Evolutionary conservation across 2,797 vertebrate species (phyloP), one percentile per base, ranked within the genome.

Genomic region (Hippopotamyrus pictus): DNA sequence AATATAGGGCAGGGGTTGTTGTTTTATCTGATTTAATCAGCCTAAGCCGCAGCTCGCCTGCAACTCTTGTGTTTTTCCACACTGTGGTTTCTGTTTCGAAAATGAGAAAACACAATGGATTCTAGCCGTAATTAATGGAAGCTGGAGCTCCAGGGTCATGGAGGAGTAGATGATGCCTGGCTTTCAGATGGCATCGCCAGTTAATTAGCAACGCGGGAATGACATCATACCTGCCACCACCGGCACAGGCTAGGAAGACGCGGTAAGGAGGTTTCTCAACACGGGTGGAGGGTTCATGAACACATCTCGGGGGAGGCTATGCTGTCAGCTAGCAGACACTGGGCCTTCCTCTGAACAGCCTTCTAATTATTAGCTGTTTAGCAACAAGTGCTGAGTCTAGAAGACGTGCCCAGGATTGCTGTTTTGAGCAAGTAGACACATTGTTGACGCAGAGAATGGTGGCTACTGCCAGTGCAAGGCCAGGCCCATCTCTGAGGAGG

Each of bases 11-110:
- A 54, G 6, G 3, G 50, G 3, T 82, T 73, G n/a, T 85, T 87
- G 33, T 79, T 88, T 44, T 37, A 57, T 89, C 46, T 69, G 88
- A 86, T 53, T 89, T 69, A 73, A 65, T 89, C 84, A 22, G 44
- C 17, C 59, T 54, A 62, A 54, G 62, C 12, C 5, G 29, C 37
- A 57, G 25, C 48, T 57, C 9, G 37, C 73, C 33, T 83, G 69
- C 25, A 29, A 12, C 19, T 37, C 7, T 29, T 50, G 2, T 59
- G 62, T 50, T 50, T 41, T 54, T 57, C 29, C n/a, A 12, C 50
- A n/a, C 48, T 86, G 48, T 57, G 37, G 54, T 41, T 22, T 33
- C 25, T 25, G 33, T 87, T 33, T 86, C 48, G 37, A 89, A 84
- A 85, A 41, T 17, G 57, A 65, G 3, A 46, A 44, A 89, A 44